Base-by-base conservation (phyloP, 1,140 invertebrate species). In the Dufourea novaeangliae region DNA sequence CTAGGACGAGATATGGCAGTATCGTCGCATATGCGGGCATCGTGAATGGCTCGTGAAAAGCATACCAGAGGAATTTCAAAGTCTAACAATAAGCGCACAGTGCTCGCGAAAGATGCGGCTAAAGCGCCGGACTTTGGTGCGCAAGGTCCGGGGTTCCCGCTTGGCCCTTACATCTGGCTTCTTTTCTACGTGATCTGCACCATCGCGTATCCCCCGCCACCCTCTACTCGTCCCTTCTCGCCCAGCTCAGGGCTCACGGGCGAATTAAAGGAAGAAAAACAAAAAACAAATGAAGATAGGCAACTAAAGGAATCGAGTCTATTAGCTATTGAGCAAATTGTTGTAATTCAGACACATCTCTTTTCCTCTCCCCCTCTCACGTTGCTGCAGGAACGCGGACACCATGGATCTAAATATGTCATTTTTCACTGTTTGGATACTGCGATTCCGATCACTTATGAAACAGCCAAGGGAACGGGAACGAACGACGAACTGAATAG, bases 311-410 rank as follows among this genome's bases (percentile, higher is more conserved):
- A 59, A 69, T 61, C 87, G 82, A 88, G 86, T 87, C 86, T 86
- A 89, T 88, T 87, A 89, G 80, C 86, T 89, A 82, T 90, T 88
- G 86, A 90, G 88, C 84, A 90, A 90, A 88, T 90, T 89, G 86
- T 88, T 86, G 87, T 88, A 87, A 87, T 90, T 90, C 86, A 89
- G 85, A 89, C 85, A 87, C 89, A 90, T 90, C 84, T 89, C 84
- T 85, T 68, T 79, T 72, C 70, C 70, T 84, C 73, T 59, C 78
- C 73, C 78, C 78, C 81, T 85, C 79, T 64, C 77, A 68, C 63
- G 59, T 56, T 77, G 57, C 71, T 61, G 41, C 39, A 46, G 63
- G 70, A 75, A 67, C 77, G 29, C 80, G 56, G 63, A 80, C 81
- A 75, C 70, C 84, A 81, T 79, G 62, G 74, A 85, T 82, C 80